These are phyloP conservation scores for Colinus virginianus DNA, from an alignment of 2,113 vertebrate genomes.

Conservation along the genomic window DNA sequence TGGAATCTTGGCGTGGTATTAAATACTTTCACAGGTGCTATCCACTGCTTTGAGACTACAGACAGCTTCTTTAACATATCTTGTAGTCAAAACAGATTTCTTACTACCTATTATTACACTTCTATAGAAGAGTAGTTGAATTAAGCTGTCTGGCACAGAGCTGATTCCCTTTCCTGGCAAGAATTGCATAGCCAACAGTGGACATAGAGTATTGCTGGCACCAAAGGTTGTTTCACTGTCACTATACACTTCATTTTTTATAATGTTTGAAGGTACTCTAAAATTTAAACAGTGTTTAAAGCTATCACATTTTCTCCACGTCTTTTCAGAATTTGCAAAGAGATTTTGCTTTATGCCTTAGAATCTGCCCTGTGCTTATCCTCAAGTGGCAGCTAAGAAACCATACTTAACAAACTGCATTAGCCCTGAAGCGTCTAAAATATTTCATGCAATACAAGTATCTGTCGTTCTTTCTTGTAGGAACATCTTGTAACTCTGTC, in stretches of 20 bases:
- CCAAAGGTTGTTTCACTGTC: background rate
- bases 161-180: conserved; percentile 1
- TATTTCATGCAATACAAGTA: background rate
- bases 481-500: background rate
- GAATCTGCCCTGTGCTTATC: background rate
- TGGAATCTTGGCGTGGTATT: conserved; percentile 76
- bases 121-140: conserved; percentile 28
- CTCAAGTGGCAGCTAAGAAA: background rate
- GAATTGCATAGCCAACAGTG: background rate
- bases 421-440: background rate
- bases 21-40: conserved; percentile 72
- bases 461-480: background rate
- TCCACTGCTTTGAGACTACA: conserved; percentile 68
- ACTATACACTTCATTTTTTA: background rate
- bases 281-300: background rate
- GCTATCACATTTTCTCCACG: background rate
- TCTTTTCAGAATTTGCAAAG: background rate
- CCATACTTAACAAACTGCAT: background rate
- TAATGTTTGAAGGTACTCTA: background rate
- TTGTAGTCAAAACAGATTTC: conserved; percentile 61
- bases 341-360: background rate
- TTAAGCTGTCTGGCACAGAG: conserved; percentile 29
- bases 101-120: conserved; percentile 19
- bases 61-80: conserved; percentile 71
- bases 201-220: conserved; percentile 22